Evolutionary conservation across 2,888 invertebrate species (phyloP), one percentile per base, ranked within the genome.

Genomic region (Drosophila quasianomalipes): DNA sequence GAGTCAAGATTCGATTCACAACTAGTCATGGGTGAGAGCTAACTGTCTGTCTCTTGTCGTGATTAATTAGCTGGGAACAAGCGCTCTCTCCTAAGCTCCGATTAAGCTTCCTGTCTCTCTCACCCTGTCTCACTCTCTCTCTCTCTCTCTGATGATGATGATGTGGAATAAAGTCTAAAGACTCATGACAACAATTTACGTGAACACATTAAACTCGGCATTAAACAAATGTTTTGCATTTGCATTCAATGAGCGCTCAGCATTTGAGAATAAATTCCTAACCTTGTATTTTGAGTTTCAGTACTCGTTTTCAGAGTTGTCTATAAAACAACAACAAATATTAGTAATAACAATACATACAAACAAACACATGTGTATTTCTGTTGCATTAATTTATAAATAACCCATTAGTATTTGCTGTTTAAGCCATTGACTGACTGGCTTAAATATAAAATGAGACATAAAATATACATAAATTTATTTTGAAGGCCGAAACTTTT

Each of bases 1-100:
- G 33, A 47, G 58, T 68, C 54, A 53, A 54, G 14, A 61, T 30
- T n/a, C 30, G 26, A 55, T 19, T 47, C 47, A 28, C 47, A 57
- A 28, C 73, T 66, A 60, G 76, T 76, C 79, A 66, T 68, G 69
- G 64, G 49, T 77, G 70, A 80, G 70, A 80, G 64, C 63, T 70
- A 70, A 73, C 53, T 66, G 75, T 73, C 49, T 63, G 57, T 68
- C 39, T 28, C n/a, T 19, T 57, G 63, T 63, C 69, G 79, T 89
- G 84, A 85, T 89, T 85, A 85, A 85, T 89, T 89, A 85, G 89
- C 77, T 89, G 87, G 82, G 85, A 85, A 80, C 71, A 62, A 37
- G 76, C 60, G 37, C 60, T 66, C 77, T 64, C 63, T 63, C 60
- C 16, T 4, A 26, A 47, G 47, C 26, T 47, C 26, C 4, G 47